A percentile compares a stretch with the other conserved stretches of the same genome.
Conservation (phyloP, 2,797 vertebrate species). For the Schizothorax lantsangensis region DNA sequence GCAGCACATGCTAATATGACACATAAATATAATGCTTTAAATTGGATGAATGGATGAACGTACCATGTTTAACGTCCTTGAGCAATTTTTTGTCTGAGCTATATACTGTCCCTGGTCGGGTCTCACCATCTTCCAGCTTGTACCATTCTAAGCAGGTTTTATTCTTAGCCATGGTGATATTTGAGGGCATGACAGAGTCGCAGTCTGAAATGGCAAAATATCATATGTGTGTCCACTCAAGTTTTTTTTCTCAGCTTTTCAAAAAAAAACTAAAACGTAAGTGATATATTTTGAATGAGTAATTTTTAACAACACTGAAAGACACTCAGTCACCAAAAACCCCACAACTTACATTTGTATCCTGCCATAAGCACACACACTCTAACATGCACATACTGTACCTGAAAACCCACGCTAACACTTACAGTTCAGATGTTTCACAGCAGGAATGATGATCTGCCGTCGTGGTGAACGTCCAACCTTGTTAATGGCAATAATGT, state of each 20-base stretch:
- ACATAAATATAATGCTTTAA: background rate
- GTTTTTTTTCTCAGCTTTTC: background rate
- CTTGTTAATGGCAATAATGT: constrained; percentile 51
- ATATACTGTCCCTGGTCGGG: background rate
- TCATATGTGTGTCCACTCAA: background rate
- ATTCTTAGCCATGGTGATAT: background rate
- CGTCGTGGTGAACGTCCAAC: constrained; percentile 19
- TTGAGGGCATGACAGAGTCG: constrained; percentile 8
- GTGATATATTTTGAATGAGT: background rate
- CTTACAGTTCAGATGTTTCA: constrained; percentile 56
- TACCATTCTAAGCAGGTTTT: constrained; percentile 59
- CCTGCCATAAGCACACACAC: background rate
- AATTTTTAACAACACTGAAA: background rate
- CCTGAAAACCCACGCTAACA: background rate
- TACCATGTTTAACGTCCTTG: constrained; percentile 50
- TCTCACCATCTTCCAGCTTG: constrained; percentile 54
- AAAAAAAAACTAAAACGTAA: background rate
- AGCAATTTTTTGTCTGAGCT: background rate
- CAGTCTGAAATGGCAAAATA: constrained; percentile 45
- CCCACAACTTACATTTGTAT: background rate
- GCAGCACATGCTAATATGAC: background rate
- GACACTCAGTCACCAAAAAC: background rate
- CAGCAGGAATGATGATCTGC: constrained; percentile 48
- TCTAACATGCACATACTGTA: background rate
- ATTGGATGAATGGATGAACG: background rate